Percentiles rank a stretch among this genome's conserved stretches.
Evolutionary conservation across 2,797 vertebrate genomes (phyloP).

Genomic region (Epinephelus coioides): DNA sequence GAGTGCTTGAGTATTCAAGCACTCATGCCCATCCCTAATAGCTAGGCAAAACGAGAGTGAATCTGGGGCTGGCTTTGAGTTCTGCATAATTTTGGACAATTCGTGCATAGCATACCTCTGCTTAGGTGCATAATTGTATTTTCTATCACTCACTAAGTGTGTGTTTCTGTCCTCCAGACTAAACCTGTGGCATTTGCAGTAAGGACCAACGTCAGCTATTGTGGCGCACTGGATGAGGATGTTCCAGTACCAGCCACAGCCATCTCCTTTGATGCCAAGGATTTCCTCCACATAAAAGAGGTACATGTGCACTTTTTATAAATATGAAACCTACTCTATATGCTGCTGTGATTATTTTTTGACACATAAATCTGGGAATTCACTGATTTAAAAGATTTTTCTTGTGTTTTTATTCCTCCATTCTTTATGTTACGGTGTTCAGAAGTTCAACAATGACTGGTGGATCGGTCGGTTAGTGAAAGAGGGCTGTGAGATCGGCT

Average conservation of each 20-base stretch:
- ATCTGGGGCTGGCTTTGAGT: too few relatives aligned
- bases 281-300: constrained; percentile 98
- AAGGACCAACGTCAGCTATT: constrained; percentile 95
- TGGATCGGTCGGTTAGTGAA: constrained; percentile 94
- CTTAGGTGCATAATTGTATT: too few relatives aligned
- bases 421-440: constrained; percentile 2
- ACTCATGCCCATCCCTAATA: too few relatives aligned
- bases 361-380: not conserved
- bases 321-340: not conserved
- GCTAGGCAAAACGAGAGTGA: too few relatives aligned
- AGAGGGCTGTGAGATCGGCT: constrained; percentile 89
- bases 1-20: too few relatives aligned
- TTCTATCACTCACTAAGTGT: too few relatives aligned
- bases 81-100: too few relatives aligned
- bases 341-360: not conserved
- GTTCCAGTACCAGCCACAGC: constrained; percentile 94
- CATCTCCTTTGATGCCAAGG: constrained; percentile 96
- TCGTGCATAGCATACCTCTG: too few relatives aligned
- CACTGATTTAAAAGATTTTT: not conserved
- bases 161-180: constrained; percentile 78
- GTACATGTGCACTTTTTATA: constrained; percentile 62
- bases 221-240: constrained; percentile 91
- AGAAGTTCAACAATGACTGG: constrained; percentile 99
- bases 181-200: constrained; percentile 97
- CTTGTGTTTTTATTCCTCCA: not conserved